Percentiles rank a stretch among this genome's conserved stretches.
phyloP scores from a whole-genome alignment of 1,140 invertebrate genomes.

The Zaprionus davidi region DNA sequence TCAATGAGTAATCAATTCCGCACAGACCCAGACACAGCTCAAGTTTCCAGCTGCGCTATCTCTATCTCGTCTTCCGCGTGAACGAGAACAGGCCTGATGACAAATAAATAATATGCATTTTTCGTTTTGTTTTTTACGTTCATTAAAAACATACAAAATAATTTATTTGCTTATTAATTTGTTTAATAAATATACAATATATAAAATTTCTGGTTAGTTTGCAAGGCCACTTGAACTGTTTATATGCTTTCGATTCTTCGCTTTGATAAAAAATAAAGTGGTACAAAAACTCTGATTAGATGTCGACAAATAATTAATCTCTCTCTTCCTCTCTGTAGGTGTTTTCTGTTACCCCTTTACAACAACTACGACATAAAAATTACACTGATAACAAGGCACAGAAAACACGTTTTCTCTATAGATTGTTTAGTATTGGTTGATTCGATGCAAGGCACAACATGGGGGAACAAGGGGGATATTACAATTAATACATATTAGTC shows the following conservation, averaged over 20 bases:
- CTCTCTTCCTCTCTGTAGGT: neutral
- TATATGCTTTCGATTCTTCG: neutral
- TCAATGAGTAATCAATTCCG: conserved; percentile 60
- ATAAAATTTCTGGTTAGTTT: conserved; percentile 70
- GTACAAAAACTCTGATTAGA: conserved; percentile 45
- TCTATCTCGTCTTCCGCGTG: conserved; percentile 9
- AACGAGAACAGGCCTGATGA: neutral
- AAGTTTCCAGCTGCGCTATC: conserved; percentile 40
- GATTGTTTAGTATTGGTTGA: conserved; percentile 26
- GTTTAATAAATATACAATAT: conserved; percentile 82
- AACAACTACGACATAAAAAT: conserved; percentile 27
- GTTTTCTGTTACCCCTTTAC: conserved; percentile 8
- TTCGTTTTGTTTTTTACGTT: conserved; percentile 44
- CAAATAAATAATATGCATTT: conserved; percentile 36
- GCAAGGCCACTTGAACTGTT: conserved; percentile 38
- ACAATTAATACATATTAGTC: conserved; percentile 52
- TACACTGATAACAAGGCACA: conserved; percentile 45
- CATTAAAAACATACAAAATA: conserved; percentile 82
- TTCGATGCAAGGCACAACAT: conserved; percentile 51
- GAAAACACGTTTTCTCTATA: conserved; percentile 27
- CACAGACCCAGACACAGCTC: conserved; percentile 17
- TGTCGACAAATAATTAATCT: conserved; percentile 33
- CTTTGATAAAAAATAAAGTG: conserved; percentile 27
- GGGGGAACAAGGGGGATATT: conserved; percentile 2
- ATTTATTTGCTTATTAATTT: conserved; percentile 82